Base-by-base conservation (phyloP, 2,797 vertebrate species). In the Pangasius larnaudii region DNA sequence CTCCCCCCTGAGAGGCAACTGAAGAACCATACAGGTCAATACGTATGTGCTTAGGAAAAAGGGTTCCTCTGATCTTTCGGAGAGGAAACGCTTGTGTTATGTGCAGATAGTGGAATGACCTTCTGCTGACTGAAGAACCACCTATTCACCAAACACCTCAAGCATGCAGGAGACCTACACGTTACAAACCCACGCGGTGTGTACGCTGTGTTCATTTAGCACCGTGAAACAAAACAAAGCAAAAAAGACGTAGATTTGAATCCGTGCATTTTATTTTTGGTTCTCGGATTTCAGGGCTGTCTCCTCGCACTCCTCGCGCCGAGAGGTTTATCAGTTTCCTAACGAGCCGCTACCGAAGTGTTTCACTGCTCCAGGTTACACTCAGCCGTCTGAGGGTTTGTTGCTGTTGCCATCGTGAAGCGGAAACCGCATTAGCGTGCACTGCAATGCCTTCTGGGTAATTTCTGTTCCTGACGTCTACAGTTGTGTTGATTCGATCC, bases 331-430 rank as follows among this genome's bases (percentile, higher is more conserved):
- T 74, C 71, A n/a, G 74, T 46, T 75, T 51, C 42, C 42, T 75
- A 51, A 75, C 5, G 46, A 75, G 24, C 42, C 27, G 49, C 77
- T 24, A 11, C 30, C 14, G 19, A 36, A 58, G 30, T 18, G 22
- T 53, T 79, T 33, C 77, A 79, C 56, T 18, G 30, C 77, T 79
- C 53, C 53, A 22, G 77, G 77, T 79, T 79, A 58, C 13, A 49
- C 42, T 6, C 72, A 42, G 16, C 6, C 30, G 9, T 79, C 77
- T 79, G 30, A 79, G 77, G 0, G 22, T 7, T 79, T 22, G 72
- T 13, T 33, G 51, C 33, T 56, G 75, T 56, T 53, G 77, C 36
- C 51, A 24, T 13, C 22, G 2, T 36, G 30, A 58, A 22, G 19
- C 5, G 51, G 3, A 58, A 24, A 58, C 5, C 36, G 30, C 4